Base-by-base conservation (phyloP, 2,797 vertebrate species). In the Aulostomus chinensis region DNA sequence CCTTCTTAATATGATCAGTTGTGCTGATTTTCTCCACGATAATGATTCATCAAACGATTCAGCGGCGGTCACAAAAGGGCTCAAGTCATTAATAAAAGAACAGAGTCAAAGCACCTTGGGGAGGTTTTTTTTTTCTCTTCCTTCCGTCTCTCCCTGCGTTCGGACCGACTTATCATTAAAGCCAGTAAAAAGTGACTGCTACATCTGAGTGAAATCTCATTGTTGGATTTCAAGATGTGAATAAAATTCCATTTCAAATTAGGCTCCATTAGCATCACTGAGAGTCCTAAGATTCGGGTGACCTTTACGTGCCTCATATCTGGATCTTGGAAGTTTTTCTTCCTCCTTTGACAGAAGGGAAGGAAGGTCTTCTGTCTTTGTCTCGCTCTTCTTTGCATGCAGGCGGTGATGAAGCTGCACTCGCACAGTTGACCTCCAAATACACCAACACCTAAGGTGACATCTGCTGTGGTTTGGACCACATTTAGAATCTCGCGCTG, bases 71-170 rank as follows among this genome's bases (percentile, higher is more conserved):
- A 79, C 79, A 78, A 88, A 88, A 85, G 80, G 82, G 74, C 85
- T 73, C 26, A 25, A 80, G 87, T 88, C 88, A 88, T 92, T 89
- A 91, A 90, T 90, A 90, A 90, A 89, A 90, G 83, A 90, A 90
- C 78, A 89, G 78, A 86, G 82, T 73, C 79, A 72, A 82, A 78
- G 69, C 80, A 85, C 86, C 75, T 86, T 86, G 68, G 86, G 83
- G 83, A 87, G 63, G 52, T 61, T 58, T 38, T 37, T 13, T 31
- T 34, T 45, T 16, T 20, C 8, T 37, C 18, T 14, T 13, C 17
- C 9, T 34, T 9, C 37, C 22, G 12, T 9, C 30, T 55, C 50
- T 38, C 33, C 22, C 24, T 24, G 58, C 68, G 1, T 68, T 73
- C 32, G 65, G 72, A 79, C 86, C 78, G 56, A 84, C 85, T 86